Conservation (phyloP, 2,113 vertebrate species). For the Mus spicilegus region DNA sequence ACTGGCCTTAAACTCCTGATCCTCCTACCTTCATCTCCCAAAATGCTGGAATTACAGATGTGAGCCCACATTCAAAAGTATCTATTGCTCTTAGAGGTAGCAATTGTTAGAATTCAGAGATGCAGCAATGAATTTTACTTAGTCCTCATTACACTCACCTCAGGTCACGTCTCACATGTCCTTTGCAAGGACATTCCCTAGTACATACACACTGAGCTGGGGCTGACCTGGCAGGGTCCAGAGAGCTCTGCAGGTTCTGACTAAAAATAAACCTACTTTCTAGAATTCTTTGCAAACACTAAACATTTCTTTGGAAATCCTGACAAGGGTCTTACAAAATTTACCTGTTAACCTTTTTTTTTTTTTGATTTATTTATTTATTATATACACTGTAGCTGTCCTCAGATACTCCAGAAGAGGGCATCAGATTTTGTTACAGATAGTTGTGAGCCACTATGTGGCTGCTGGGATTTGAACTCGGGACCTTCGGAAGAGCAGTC, state of each 20-base stretch:
- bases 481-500: too few relatives aligned
- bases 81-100: not conserved
- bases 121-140: not conserved
- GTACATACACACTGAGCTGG: not conserved
- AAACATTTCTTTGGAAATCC: conserved; percentile 19
- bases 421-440: too few relatives aligned
- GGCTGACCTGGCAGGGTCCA: not conserved
- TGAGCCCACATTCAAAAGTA: not conserved
- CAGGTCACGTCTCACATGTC: too few relatives aligned
- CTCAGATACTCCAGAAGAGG: too few relatives aligned
- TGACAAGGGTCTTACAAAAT: not conserved
- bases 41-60: not conserved
- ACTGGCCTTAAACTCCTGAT: not conserved
- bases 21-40: not conserved
- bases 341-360: not conserved
- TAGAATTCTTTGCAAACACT: not conserved
- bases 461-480: too few relatives aligned
- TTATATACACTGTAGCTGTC: too few relatives aligned
- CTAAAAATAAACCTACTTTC: conserved; percentile 16
- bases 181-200: not conserved
- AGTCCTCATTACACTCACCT: not conserved
- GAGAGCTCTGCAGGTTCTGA: not conserved
- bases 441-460: too few relatives aligned
- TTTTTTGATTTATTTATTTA: too few relatives aligned
- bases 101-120: not conserved